These are phyloP conservation scores for Melanophora roralis DNA, from an alignment of 2,888 invertebrate species.

Conservation along the genomic window DNA sequence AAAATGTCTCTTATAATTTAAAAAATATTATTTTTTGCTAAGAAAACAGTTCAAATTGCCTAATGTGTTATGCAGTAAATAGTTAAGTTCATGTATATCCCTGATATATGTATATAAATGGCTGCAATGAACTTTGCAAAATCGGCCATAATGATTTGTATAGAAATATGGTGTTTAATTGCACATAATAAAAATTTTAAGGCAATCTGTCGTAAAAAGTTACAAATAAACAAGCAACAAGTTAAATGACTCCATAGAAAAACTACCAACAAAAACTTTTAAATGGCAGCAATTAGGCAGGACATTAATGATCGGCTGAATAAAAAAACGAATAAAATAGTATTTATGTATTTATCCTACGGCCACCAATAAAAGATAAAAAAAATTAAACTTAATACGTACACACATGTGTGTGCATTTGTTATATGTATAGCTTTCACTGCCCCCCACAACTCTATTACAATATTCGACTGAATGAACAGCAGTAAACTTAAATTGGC, in stretches of 20 bases:
- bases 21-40: background rate
- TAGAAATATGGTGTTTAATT: constrained; percentile 44
- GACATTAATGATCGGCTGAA: constrained; percentile 4
- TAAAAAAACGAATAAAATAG: background rate
- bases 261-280: constrained; percentile 3
- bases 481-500: constrained; percentile 39
- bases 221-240: constrained; percentile 4
- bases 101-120: background rate
- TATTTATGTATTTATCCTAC: constrained; percentile 6
- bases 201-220: constrained; percentile 40
- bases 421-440: too few relatives aligned
- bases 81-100: background rate
- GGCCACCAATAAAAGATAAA: background rate
- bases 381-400: background rate
- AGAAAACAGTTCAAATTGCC: too few relatives aligned
- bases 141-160: constrained; percentile 12
- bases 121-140: background rate
- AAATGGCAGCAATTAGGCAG: constrained; percentile 35
- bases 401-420: background rate
- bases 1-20: too few relatives aligned
- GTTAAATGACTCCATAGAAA: constrained; percentile 30
- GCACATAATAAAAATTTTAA: constrained; percentile 43
- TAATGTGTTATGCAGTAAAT: too few relatives aligned
- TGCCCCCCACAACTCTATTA: background rate
- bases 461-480: background rate